Evolutionary conservation across 2,797 vertebrate genomes (phyloP), one percentile per base, ranked within the genome.

Genomic region (Hoplostethus mediterraneus): DNA sequence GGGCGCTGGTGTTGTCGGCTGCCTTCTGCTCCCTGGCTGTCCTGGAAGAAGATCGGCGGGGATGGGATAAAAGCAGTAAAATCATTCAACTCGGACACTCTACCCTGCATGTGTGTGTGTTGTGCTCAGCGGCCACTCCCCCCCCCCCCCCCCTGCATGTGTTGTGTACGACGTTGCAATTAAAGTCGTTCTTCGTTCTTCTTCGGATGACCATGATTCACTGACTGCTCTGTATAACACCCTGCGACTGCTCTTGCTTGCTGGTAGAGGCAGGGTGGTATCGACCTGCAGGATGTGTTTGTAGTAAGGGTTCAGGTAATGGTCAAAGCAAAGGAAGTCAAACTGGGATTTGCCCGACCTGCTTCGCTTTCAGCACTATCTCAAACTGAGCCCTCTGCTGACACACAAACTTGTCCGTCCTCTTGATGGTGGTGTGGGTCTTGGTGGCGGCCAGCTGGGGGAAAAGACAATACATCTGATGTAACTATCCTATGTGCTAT

Each of bases 251-350:
- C 0, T 96, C 96, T 0, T 77, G 87, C 81, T 95, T 95, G 75
- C 75, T 93, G 40, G 95, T 91, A 0, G 95, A 92, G 79, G 80
- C 77, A 0, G 92, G 73, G 0, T 93, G 95, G 6, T 99, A 99
- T 44, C 96, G 95, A 5, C 97, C 97, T 70, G 96, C 90, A 98
- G 95, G 88, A 99, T 97, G 93, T 98, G 96, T 83, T 96, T 99
- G 93, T 99, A 99, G 92, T 99, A 89, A 52, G 94, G 96, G 72
- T 96, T 97, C 89, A 95, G 93, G 93, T 96, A 96, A 93, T 95
- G 95, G 81, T 95, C 95, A 17, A 96, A 96, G 3, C 94, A 90
- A 67, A 96, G 82, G 67, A 96, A 97, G 84, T 96, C 95, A 49
- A 96, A 97, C 81, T 97, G 95, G 0, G 95, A 96, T 90, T 96